Evolutionary conservation across 2,113 vertebrate species (phyloP).

Genomic region (Anhinga anhinga): DNA sequence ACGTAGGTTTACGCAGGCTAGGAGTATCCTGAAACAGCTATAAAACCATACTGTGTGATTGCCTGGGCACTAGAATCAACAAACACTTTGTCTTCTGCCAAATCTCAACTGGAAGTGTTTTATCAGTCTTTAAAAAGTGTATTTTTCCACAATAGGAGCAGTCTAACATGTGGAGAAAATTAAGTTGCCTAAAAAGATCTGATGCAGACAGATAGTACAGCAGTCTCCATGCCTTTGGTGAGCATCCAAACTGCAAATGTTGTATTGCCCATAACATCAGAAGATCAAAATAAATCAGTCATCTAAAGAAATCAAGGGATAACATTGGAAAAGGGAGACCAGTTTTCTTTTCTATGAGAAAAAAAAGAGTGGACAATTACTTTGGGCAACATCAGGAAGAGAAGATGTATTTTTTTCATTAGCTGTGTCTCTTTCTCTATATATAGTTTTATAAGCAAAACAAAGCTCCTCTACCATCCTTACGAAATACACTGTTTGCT

Average conservation of each 20-base stretch:
- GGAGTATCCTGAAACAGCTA: not conserved
- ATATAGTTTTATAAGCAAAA: not conserved
- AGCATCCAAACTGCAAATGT: not conserved
- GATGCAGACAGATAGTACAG: not conserved
- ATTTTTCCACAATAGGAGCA: not conserved
- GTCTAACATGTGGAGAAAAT: not conserved
- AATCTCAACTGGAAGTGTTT: not conserved
- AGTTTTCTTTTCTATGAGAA: not conserved
- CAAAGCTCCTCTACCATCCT: not conserved
- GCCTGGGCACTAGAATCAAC: not conserved
- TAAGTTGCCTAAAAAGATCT: not conserved
- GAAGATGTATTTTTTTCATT: not conserved
- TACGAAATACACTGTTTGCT: not conserved
- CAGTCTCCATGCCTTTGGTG: not conserved
- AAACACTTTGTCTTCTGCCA: not conserved
- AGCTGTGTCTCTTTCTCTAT: not conserved
- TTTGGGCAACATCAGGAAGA: not conserved
- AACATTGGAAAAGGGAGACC: not conserved
- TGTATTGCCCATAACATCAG: not conserved
- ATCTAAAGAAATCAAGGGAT: not conserved
- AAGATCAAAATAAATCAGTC: not conserved
- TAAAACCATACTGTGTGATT: not conserved
- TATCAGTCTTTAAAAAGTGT: not conserved
- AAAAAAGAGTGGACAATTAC: not conserved
- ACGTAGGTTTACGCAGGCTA: rapidly evolving